Base-by-base conservation (phyloP, 2,888 invertebrate genomes). In the Trachelus troglodyta region DNA sequence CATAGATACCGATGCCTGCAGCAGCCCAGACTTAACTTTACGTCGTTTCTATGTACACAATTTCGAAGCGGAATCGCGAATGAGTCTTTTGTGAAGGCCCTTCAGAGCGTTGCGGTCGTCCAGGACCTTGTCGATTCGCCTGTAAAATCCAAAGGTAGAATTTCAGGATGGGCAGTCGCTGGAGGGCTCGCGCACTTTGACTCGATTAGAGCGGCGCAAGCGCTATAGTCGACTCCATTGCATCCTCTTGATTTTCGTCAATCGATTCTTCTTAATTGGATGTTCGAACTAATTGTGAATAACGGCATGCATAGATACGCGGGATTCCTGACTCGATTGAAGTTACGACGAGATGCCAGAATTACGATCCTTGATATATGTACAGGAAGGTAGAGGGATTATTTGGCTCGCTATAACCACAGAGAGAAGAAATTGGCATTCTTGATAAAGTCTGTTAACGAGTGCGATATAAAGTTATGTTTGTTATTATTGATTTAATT, bases 11-110 rank as follows among this genome's bases (percentile, higher is more conserved):
- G 77, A n/a, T 74, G 75, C 75, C 34, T 76, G 78, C 73, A 69
- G 56, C 79, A 81, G 76, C 77, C 76, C 76, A 73, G n/a, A 31
- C 75, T 68, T n/a, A 30, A 37, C 23, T 35, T 69, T 30, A 31
- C 75, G 37, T 68, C 79, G 78, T 79, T 81, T 83, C 79, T 73
- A 74, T 77, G 77, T 78, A 75, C 74, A 80, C 79, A 77, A 79
- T 80, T 83, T 75, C 75, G 69, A 40, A 79, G 79, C 79, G 76
- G 78, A 77, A 80, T 83, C 81, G 76, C 74, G 35, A 23, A 69
- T 23, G 56, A 56, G 23, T 56, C 56, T 56, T 56, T 23, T 56
- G 23, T 56, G 23, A 23, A 80, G 80, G 81, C 23, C 9, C 79
- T 79, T 73, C 75, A 77, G 69, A 77, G 56, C 23, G 56, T 23